Evolutionary conservation across 2,888 invertebrate genomes (phyloP), one percentile per base, ranked within the genome.

Genomic region (Drosophila prolongata): DNA sequence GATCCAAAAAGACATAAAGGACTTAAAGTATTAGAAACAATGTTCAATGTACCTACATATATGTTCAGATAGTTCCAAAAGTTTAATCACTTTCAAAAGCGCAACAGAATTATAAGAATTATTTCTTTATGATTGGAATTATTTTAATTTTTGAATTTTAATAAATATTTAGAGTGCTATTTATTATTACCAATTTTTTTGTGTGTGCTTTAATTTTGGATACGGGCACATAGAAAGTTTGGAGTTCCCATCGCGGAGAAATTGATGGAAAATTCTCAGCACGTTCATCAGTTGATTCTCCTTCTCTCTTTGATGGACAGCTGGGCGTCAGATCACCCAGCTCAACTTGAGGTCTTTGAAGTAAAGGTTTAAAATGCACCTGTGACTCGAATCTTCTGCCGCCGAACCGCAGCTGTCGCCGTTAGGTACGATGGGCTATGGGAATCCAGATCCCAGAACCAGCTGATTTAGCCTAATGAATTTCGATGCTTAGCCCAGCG

Each of bases 191-290:
- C 2, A 1, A 24, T 34, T 47, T 47, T 10, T 47, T 1, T 9
- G 14, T 10, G 62, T 58, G 47, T 16, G 34, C 10, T 24, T n/a
- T 40, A 8, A 40, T 66, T 55, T 35, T 19, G 34, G 46, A 35
- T 64, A 56, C 52, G 60, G 49, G 65, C 76, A 76, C 66, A 62
- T 75, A 82, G 84, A 83, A 81, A 81, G 84, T 79, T 65, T 38
- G 54, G 42, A 42, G 30, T 84, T 84, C 80, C 68, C 85, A 84
- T 37, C 59, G 46, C 53, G 44, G 50, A 76, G 74, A 76, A 75
- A 73, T 66, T 74, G 60, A 68, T 79, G 56, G 43, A 79, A 76
- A 68, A 83, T 83, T 82, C 85, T 79, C 75, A 76, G 54, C 83
- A 80, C 82, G 85, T 76, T 72, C 57, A 42, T 16, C 47, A 49